Evolutionary conservation across 2,888 invertebrate species (phyloP).

Genomic region (Panzeria rudis): DNA sequence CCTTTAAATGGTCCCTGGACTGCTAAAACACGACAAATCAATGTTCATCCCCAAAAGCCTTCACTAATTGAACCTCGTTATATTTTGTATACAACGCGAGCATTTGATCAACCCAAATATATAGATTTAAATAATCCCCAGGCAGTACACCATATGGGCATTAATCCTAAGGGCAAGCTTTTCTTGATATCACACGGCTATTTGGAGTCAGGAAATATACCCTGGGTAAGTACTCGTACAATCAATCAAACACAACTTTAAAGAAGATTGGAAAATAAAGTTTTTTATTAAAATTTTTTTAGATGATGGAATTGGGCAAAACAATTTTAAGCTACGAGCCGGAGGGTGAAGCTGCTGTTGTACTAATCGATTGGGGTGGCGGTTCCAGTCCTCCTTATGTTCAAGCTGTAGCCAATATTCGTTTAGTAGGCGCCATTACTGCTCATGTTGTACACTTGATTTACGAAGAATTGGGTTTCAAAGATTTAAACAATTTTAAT

Average conservation of each 20-base stretch:
- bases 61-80: constrained; percentile 86
- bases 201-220: constrained; percentile 91
- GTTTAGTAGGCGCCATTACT: constrained; percentile 93
- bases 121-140: constrained; percentile 88
- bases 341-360: constrained; percentile 89
- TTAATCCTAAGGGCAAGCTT: constrained; percentile 87
- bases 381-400: constrained; percentile 95
- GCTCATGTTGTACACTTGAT: constrained; percentile 88
- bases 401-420: constrained; percentile 95
- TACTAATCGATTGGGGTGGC: constrained; percentile 93
- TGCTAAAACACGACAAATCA: constrained; percentile 90
- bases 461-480: constrained; percentile 85
- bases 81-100: constrained; percentile 85
- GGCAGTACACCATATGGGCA: constrained; percentile 86
- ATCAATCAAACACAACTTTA: background rate
- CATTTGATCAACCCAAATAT: constrained; percentile 85
- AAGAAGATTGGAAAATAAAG: background rate
- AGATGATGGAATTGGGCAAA: constrained; percentile 89
- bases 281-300: constrained; percentile 2
- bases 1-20: constrained; percentile 91
- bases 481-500: constrained; percentile 88
- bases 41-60: constrained; percentile 90
- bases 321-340: constrained; percentile 87
- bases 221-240: constrained; percentile 87
- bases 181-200: constrained; percentile 94